Percentiles rank a stretch among this genome's conserved stretches.
Conservation (phyloP, 92 coral and sea anemone species). For the Paramuricea clavata region DNA sequence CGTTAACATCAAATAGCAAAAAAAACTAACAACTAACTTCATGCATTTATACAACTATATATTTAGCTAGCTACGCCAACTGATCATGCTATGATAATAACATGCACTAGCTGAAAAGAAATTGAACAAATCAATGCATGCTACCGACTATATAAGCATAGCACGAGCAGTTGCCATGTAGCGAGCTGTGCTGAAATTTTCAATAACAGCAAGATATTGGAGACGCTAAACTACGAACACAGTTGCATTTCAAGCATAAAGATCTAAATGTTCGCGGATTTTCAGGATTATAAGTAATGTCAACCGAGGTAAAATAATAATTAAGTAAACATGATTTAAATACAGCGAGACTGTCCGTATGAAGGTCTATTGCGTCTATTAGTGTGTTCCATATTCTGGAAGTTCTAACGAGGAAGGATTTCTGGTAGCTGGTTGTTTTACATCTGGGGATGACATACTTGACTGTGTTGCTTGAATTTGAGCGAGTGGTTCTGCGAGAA, state of each 20-base stretch:
- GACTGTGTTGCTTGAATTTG: conserved; percentile 43
- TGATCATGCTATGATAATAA: too few relatives aligned
- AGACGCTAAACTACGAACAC: conserved; percentile 24
- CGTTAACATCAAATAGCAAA: too few relatives aligned
- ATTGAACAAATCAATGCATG: too few relatives aligned
- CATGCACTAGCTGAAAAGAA: too few relatives aligned
- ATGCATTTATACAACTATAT: too few relatives aligned
- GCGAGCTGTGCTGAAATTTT: too few relatives aligned
- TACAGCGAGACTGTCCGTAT: neutral
- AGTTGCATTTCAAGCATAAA: conserved; percentile 37
- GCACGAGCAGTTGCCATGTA: too few relatives aligned
- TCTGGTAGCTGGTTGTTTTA: conserved; percentile 46
- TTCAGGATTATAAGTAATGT: neutral
- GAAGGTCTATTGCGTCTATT: neutral
- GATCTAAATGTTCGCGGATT: conserved; percentile 9
- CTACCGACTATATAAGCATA: too few relatives aligned
- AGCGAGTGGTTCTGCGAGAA: conserved; percentile 40
- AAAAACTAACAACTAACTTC: too few relatives aligned
- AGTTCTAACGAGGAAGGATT: conserved; percentile 25
- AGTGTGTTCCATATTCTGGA: neutral
- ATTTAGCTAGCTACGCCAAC: too few relatives aligned
- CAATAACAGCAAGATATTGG: conserved; percentile 21
- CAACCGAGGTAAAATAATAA: neutral
- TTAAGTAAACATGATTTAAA: neutral
- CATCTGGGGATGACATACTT: conserved; percentile 56